Percentiles rank a stretch among this genome's conserved stretches.
These are phyloP conservation scores for Chunga burmeisteri DNA, from an alignment of 2,113 vertebrate species.

Conservation along the genomic window DNA sequence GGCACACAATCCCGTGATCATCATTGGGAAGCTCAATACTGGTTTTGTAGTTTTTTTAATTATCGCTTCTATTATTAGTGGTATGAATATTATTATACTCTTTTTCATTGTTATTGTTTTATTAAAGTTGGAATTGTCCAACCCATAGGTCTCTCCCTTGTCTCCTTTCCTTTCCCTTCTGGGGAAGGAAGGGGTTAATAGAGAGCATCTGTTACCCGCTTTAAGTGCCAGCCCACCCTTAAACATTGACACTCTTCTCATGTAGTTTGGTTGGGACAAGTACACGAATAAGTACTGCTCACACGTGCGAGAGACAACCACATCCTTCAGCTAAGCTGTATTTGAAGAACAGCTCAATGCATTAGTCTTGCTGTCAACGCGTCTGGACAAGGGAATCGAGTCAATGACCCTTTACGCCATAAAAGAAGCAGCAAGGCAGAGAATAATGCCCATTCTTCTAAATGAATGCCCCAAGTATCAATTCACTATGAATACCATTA, in stretches of 20 bases:
- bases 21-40: no score
- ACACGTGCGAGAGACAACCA: fast-evolving
- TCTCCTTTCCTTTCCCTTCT: no score
- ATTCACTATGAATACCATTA: neutral
- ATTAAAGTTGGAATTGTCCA: no score
- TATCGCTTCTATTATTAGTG: no score
- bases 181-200: no score
- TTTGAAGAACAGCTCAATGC: neutral
- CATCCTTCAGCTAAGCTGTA: neutral
- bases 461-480: neutral
- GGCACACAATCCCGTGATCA: no score
- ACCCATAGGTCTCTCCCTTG: no score
- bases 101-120: no score
- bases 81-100: no score
- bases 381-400: neutral
- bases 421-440: neutral
- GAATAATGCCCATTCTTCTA: conserved; percentile 8
- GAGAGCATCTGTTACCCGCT: no score
- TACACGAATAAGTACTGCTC: neutral
- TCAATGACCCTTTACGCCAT: neutral
- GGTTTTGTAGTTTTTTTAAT: no score
- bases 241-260: neutral
- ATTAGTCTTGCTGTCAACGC: neutral
- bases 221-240: no score
- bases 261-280: neutral